Evolutionary conservation across 2,797 vertebrate species (phyloP).

Genomic region (Peromyscus nudipes): DNA sequence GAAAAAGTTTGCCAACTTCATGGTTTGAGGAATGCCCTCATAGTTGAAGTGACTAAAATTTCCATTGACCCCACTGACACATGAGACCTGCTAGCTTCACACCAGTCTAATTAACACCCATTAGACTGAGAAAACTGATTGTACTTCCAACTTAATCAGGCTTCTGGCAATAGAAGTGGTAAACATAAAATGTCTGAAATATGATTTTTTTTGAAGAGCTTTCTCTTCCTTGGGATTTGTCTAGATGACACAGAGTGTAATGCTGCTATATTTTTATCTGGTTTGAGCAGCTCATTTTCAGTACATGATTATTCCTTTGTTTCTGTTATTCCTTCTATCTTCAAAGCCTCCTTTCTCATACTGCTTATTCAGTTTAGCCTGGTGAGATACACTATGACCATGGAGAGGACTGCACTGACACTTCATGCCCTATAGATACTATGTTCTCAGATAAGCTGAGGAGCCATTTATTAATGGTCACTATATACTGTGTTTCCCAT

Average conservation of each 20-base stretch:
- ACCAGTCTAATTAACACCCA: constrained; percentile 70
- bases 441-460: constrained; percentile 16
- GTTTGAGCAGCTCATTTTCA: constrained; percentile 28
- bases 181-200: constrained; percentile 63
- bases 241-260: not conserved
- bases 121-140: constrained; percentile 67
- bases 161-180: constrained; percentile 43
- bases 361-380: not conserved
- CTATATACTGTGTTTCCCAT: not conserved
- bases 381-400: not conserved
- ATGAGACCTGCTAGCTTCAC: constrained; percentile 51
- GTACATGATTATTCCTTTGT: not conserved
- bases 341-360: not conserved
- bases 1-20: constrained; percentile 48
- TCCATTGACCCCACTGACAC: constrained; percentile 52
- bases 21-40: constrained; percentile 40
- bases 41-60: constrained; percentile 59
- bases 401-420: not conserved
- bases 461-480: constrained; percentile 21
- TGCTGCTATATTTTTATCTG: not conserved
- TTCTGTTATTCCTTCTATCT: not conserved
- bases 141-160: constrained; percentile 60
- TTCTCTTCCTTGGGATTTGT: constrained; percentile 34
- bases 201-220: not conserved
- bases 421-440: not conserved